phyloP scores from a whole-genome alignment of 2,888 invertebrate genomes.

The Cryptus armator region DNA sequence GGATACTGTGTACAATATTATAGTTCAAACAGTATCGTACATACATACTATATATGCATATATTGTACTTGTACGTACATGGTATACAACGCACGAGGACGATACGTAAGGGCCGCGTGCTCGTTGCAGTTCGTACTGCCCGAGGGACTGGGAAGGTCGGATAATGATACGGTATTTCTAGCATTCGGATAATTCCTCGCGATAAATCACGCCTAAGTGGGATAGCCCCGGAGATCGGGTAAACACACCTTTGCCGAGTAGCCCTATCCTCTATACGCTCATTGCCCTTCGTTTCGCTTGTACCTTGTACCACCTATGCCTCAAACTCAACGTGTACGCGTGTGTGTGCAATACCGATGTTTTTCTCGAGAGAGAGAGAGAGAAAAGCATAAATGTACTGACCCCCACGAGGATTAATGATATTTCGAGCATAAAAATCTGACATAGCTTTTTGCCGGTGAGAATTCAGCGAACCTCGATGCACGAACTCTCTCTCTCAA shows the following conservation, averaged over 20 bases:
- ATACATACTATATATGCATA: conserved; percentile 4
- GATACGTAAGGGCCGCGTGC: conserved; percentile 46
- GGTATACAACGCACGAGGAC: conserved; percentile 49
- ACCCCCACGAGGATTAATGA: conserved; percentile 52
- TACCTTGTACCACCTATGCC: conserved; percentile 21
- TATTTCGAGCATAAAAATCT: conserved; percentile 51
- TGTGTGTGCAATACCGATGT: conserved; percentile 33
- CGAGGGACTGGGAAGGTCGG: conserved; percentile 64
- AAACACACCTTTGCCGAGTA: conserved; percentile 80
- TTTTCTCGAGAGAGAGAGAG: conserved; percentile 7
- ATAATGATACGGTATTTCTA: conserved; percentile 84
- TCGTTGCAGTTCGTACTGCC: conserved; percentile 40
- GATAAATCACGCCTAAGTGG: conserved; percentile 84
- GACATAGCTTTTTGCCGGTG: conserved; percentile 23
- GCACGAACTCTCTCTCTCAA: not conserved
- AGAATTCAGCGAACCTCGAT: conserved; percentile 36
- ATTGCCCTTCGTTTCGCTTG: conserved; percentile 47
- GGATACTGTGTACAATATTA: conserved; percentile 54
- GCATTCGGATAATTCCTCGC: conserved; percentile 84
- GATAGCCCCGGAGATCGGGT: conserved; percentile 79
- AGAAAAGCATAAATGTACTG: conserved; percentile 36
- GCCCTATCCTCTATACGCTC: conserved; percentile 57
- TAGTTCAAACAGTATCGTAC: conserved; percentile 38
- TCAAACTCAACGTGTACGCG: conserved; percentile 24
- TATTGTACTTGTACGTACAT: conserved; percentile 24